A percentile compares a stretch with the other conserved stretches of the same genome.
phyloP scores from a whole-genome alignment of 2,113 vertebrate species.

The Cololabis saira region DNA sequence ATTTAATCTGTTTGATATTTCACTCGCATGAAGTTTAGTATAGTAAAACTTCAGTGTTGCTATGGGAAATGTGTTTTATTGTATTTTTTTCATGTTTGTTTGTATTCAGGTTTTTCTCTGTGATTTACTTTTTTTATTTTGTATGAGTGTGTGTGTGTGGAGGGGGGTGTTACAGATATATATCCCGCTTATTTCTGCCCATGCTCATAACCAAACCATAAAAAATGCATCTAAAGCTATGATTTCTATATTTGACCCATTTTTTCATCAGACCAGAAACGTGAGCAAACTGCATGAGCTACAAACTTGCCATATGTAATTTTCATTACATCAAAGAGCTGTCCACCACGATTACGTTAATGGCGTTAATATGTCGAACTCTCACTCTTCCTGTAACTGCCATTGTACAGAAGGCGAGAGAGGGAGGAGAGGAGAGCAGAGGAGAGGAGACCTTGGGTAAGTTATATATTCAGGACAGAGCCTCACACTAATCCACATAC shows the following conservation, averaged over 20 bases:
- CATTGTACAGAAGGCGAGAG: constrained; percentile 10
- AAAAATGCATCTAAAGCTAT: constrained; percentile 52
- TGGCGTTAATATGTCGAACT: constrained; percentile 54
- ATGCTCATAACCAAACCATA: constrained; percentile 37
- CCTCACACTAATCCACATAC: constrained; percentile 77
- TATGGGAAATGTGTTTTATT: not conserved
- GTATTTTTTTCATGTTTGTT: constrained; percentile 11
- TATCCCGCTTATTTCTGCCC: constrained; percentile 1
- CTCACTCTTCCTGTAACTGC: constrained; percentile 12
- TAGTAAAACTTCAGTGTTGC: constrained; percentile 1
- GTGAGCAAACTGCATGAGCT: constrained; percentile 13
- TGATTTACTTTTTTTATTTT: not conserved
- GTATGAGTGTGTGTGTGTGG: no score
- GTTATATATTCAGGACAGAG: constrained; percentile 78
- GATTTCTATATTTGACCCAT: constrained; percentile 54
- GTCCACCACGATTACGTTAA: constrained; percentile 43
- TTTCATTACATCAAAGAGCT: constrained; percentile 34
- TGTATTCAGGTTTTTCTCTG: not conserved
- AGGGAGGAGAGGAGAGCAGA: not conserved
- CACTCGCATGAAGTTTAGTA: constrained; percentile 20
- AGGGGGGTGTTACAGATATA: not conserved
- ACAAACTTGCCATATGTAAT: constrained; percentile 9
- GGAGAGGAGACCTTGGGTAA: constrained; percentile 56
- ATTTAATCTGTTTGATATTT: constrained; percentile 50
- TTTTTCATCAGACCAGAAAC: constrained; percentile 32